Conservation (phyloP, 2,888 invertebrate species). For the Drosophila recens region DNA sequence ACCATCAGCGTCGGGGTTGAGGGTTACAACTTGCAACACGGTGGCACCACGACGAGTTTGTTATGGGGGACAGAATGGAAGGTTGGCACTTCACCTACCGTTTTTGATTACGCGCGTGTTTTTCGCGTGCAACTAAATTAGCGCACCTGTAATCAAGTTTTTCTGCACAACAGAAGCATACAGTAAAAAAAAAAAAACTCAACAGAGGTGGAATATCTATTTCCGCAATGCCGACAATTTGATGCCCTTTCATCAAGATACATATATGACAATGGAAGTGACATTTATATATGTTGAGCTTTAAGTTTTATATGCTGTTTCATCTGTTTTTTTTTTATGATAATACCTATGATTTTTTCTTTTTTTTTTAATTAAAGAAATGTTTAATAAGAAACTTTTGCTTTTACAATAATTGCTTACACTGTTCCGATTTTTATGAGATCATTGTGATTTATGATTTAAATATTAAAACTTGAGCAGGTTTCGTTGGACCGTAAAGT, state of each 20-base stretch:
- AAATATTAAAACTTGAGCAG: too few species aligned
- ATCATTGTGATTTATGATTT: too few species aligned
- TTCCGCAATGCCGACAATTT: background rate
- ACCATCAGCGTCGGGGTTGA: constrained; percentile 64
- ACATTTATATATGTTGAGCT: too few species aligned
- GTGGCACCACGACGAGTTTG: background rate
- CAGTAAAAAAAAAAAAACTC: background rate
- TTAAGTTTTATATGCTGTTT: too few species aligned
- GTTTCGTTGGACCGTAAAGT: too few species aligned
- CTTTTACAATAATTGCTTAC: too few species aligned
- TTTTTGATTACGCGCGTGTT: constrained; percentile 79
- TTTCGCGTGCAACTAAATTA: constrained; percentile 78
- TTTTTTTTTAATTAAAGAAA: too few species aligned
- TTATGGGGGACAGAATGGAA: background rate
- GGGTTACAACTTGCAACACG: constrained; percentile 37
- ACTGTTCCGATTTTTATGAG: too few species aligned
- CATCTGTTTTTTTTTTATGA: too few species aligned
- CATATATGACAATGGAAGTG: too few species aligned
- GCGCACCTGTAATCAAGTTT: constrained; percentile 77
- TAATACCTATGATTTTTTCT: too few species aligned
- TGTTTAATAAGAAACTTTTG: too few species aligned
- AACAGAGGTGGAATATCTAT: background rate
- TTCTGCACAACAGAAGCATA: constrained; percentile 39
- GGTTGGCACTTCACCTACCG: constrained; percentile 65
- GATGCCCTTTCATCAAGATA: constrained; percentile 3